Conservation (phyloP, 2,797 vertebrate genomes). For the Myotis myotis region DNA sequence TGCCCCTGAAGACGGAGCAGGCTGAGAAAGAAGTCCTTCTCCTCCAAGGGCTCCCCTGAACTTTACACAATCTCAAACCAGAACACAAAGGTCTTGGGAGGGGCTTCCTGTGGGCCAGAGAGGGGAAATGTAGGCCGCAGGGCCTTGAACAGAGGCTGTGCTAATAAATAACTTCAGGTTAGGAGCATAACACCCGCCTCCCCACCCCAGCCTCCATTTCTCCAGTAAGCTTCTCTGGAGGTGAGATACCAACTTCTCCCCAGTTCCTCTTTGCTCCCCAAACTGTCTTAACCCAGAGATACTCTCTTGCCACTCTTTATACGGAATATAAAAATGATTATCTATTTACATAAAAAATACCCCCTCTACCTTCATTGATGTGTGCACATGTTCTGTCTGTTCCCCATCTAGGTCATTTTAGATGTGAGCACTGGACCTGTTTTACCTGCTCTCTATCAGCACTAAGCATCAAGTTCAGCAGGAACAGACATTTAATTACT, state of each 20-base stretch:
- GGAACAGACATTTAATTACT: neutral
- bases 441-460: conserved; percentile 7
- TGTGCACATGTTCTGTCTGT: neutral
- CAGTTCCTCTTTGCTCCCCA: neutral
- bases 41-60: neutral
- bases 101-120: conserved; percentile 30
- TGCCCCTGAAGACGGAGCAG: neutral
- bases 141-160: neutral
- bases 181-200: neutral
- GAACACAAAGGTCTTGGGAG: conserved; percentile 41
- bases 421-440: neutral
- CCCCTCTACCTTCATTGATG: neutral
- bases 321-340: neutral
- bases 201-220: neutral
- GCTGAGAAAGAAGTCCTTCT: conserved; percentile 13
- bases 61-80: conserved; percentile 34
- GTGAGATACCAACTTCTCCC: neutral
- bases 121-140: neutral
- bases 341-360: neutral
- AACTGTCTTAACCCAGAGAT: neutral
- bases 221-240: neutral
- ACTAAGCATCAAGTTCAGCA: neutral
- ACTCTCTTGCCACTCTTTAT: neutral
- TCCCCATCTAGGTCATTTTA: neutral
- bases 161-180: neutral